These are phyloP conservation scores for Anableps anableps DNA, from an alignment of 2,797 vertebrate species.

Conservation along the genomic window DNA sequence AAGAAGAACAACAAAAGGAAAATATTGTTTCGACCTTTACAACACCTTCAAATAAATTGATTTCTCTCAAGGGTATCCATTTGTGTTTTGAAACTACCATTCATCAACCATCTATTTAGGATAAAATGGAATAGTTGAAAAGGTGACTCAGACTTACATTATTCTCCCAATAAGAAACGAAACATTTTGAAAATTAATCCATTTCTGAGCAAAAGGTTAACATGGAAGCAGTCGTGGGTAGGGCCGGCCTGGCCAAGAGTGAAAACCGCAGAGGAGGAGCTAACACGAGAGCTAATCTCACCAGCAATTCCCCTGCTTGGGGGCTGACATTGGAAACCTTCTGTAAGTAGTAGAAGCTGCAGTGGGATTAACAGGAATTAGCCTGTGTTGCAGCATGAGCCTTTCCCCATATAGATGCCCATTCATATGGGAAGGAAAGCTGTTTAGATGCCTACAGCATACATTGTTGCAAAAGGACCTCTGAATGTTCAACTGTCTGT, in stretches of 20 bases:
- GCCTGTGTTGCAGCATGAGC: conserved; percentile 73
- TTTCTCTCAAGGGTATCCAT: neutral
- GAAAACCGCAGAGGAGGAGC: conserved; percentile 73
- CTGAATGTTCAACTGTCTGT: conserved; percentile 15
- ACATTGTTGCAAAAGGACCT: conserved; percentile 18
- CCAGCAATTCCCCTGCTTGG: conserved; percentile 60
- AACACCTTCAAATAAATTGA: conserved; percentile 13
- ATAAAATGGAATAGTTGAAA: conserved; percentile 5
- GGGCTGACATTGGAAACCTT: conserved; percentile 66
- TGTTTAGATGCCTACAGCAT: conserved; percentile 56
- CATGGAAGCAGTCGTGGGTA: conserved; percentile 27
- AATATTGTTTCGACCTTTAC: neutral
- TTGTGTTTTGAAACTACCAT: neutral
- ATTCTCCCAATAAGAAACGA: conserved; percentile 44
- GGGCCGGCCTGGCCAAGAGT: conserved; percentile 29
- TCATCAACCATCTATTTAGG: conserved; percentile 5
- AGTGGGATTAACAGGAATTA: conserved; percentile 82
- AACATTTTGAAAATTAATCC: conserved; percentile 66
- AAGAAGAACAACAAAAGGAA: neutral
- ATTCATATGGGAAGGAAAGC: conserved; percentile 77
- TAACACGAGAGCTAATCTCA: conserved; percentile 76
- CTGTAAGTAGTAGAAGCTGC: conserved; percentile 70
- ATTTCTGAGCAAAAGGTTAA: conserved; percentile 61
- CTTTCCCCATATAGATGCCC: conserved; percentile 81
- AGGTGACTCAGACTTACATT: conserved; percentile 71